These are phyloP conservation scores for Plebejus anna DNA, from an alignment of 2,888 invertebrate species.

Conservation along the genomic window DNA sequence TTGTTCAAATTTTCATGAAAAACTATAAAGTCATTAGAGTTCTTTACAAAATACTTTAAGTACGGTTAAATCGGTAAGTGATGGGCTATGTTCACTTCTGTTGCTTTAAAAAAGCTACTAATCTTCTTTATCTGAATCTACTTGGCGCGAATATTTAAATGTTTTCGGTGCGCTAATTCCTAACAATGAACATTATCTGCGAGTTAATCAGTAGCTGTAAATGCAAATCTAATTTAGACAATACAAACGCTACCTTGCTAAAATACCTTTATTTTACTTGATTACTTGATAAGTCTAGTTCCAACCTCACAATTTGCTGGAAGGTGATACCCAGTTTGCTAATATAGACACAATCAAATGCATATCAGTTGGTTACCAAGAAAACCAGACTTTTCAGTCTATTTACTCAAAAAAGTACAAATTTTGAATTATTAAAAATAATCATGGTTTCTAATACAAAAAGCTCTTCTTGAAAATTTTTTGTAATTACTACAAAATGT, in stretches of 20 bases:
- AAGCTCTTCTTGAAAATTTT: neutral
- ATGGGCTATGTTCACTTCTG: neutral
- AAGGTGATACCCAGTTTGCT: neutral
- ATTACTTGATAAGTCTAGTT: neutral
- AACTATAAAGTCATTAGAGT: too few species aligned
- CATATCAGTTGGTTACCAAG: too few species aligned
- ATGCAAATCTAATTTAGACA: slow-evolving; percentile 21
- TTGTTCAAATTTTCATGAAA: too few species aligned
- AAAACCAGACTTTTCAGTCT: too few species aligned
- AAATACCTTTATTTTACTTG: neutral
- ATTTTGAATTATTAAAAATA: too few species aligned
- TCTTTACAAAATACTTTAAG: too few species aligned
- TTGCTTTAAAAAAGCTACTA: neutral
- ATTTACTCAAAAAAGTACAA: too few species aligned
- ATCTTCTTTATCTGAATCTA: slow-evolving; percentile 14
- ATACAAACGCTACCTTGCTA: slow-evolving; percentile 14
- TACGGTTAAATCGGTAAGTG: neutral
- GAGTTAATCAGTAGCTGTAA: slow-evolving; percentile 5
- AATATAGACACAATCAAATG: too few species aligned
- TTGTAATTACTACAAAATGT: too few species aligned
- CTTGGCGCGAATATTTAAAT: slow-evolving; percentile 1
- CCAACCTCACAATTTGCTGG: neutral
- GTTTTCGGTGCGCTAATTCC: slow-evolving; percentile 23
- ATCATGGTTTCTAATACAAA: too few species aligned
- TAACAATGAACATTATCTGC: slow-evolving; percentile 22